Evolutionary conservation across 2,113 vertebrate genomes (phyloP).

Genomic region (Oriolus oriolus): DNA sequence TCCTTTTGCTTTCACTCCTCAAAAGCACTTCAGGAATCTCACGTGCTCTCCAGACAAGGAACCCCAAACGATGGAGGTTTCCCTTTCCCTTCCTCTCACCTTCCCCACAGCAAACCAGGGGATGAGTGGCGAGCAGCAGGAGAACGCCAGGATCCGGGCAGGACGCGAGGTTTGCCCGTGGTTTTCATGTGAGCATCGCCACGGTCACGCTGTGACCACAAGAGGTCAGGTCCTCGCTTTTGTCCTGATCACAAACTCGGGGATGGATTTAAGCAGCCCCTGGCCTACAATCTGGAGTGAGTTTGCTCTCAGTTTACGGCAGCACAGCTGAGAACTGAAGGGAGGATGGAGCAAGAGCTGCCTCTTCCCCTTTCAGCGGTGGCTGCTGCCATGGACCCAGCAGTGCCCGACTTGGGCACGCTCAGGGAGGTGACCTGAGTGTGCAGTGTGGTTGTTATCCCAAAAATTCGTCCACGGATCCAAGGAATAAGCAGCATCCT

Average conservation of each 20-base stretch:
- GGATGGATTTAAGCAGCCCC: background rate
- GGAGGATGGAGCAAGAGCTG: background rate
- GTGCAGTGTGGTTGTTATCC: fast-evolving
- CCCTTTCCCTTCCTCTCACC: background rate
- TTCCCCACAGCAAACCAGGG: background rate
- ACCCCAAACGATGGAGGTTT: background rate
- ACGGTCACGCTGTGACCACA: background rate
- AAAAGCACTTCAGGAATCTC: background rate
- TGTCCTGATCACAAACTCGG: background rate
- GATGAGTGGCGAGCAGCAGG: fast-evolving
- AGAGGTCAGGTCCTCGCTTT: constrained; percentile 51
- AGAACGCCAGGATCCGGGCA: background rate
- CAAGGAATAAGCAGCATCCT: background rate
- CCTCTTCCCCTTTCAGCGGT: fast-evolving
- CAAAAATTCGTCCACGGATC: fast-evolving
- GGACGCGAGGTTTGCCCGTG: fast-evolving
- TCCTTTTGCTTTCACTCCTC: background rate
- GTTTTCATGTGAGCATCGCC: background rate
- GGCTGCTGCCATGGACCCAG: fast-evolving
- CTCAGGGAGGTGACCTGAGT: fast-evolving
- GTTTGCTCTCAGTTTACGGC: background rate
- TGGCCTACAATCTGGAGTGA: background rate
- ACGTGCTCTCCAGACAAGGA: background rate
- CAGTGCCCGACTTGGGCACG: fast-evolving
- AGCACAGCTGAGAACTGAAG: background rate